Conservation (phyloP, 2,797 vertebrate species). For the Nannoperca australis region DNA sequence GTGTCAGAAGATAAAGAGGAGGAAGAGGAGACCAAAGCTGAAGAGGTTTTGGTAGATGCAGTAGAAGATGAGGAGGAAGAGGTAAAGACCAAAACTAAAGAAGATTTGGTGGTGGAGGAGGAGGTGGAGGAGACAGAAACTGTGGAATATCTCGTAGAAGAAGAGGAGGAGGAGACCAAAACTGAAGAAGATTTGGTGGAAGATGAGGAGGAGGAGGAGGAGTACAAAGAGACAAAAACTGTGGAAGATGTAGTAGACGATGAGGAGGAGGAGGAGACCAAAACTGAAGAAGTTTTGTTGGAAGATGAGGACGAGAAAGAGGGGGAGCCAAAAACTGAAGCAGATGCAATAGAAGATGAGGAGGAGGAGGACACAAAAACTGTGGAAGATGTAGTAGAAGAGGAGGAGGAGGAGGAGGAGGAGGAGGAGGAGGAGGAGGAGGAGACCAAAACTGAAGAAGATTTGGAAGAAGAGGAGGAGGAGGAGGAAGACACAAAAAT, state of each 20-base stretch:
- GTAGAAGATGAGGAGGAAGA: constrained; percentile 3
- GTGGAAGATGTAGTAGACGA: neutral
- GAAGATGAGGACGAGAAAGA: constrained; percentile 3
- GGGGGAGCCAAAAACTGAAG: neutral
- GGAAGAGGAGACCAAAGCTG: constrained; percentile 12
- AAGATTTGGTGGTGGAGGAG: neutral
- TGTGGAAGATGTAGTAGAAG: constrained; percentile 1
- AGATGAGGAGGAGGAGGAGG: constrained; percentile 26
- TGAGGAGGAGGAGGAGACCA: neutral
- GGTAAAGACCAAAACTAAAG: neutral
- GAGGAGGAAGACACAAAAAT: constrained; percentile 3
- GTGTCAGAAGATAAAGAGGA: neutral
- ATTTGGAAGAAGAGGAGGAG: neutral
- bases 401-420: constrained; percentile 16
- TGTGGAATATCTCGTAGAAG: neutral
- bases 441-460: neutral
- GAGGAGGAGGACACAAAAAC: constrained; percentile 11
- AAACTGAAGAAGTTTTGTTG: neutral
- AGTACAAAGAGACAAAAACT: neutral
- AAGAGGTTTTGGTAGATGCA: constrained; percentile 2
- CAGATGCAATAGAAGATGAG: neutral
- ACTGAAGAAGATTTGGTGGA: neutral
- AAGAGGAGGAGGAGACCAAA: constrained; percentile 4
- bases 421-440: neutral
- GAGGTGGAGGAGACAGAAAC: constrained; percentile 18